Percentiles rank a stretch among this genome's conserved stretches.
phyloP scores from a whole-genome alignment of 2,113 vertebrate species.

The Atrichornis clamosus region DNA sequence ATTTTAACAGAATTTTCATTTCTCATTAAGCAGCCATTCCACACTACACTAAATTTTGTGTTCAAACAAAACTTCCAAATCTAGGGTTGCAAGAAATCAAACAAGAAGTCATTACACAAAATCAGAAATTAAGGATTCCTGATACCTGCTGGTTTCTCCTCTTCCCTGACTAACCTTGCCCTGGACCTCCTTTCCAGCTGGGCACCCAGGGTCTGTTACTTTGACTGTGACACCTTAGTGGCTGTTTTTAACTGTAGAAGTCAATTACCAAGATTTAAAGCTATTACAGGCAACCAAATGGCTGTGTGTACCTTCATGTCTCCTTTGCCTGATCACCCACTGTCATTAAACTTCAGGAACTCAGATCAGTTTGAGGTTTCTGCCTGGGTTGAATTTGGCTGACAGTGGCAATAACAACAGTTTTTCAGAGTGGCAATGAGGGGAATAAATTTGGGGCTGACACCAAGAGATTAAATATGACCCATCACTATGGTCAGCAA shows the following conservation, averaged over 20 bases:
- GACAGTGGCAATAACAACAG: not conserved
- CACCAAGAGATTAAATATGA: not conserved
- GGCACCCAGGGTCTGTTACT: rapidly evolving
- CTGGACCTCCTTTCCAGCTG: not conserved
- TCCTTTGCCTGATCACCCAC: not conserved
- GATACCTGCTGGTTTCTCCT: not conserved
- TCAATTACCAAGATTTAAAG: not conserved
- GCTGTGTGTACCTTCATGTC: not conserved
- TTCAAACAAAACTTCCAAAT: not conserved
- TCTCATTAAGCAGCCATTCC: not conserved
- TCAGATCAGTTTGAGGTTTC: not conserved
- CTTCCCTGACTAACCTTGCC: not conserved
- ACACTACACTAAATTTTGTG: not conserved
- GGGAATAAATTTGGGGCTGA: not conserved
- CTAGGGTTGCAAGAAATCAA: not conserved
- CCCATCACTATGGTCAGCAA: not conserved
- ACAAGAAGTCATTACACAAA: not conserved
- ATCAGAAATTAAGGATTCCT: not conserved
- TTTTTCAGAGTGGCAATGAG: not conserved
- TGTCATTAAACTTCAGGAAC: not conserved
- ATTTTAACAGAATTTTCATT: not conserved
- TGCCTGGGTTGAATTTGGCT: not conserved
- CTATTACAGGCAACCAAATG: not conserved
- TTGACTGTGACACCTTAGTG: not conserved
- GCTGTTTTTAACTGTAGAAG: not conserved